phyloP scores from a whole-genome alignment of 2,888 invertebrate genomes.

The Stenoptilia bipunctidactyla region DNA sequence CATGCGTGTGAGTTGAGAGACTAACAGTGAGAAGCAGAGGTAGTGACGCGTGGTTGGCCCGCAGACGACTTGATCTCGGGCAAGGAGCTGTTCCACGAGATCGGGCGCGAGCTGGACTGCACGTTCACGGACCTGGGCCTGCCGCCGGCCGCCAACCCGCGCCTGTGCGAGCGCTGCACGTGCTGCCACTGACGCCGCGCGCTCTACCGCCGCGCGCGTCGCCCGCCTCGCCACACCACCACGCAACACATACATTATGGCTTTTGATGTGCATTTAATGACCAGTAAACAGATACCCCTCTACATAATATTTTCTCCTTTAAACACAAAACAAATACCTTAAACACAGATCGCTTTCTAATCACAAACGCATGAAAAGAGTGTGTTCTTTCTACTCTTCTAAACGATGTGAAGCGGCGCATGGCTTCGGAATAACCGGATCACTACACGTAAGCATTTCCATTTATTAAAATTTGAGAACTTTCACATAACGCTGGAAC shows the following conservation, averaged over 20 bases:
- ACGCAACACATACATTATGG: slow-evolving; percentile 3
- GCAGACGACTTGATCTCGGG: slow-evolving; percentile 86
- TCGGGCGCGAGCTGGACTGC: slow-evolving; percentile 92
- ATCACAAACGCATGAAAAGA: slow-evolving; percentile 21
- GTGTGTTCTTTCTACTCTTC: slow-evolving; percentile 6
- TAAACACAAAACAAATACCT: not conserved
- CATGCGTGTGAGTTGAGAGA: slow-evolving; percentile 30
- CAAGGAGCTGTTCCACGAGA: slow-evolving; percentile 92
- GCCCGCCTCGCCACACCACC: slow-evolving; percentile 11
- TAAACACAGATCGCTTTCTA: slow-evolving; percentile 11
- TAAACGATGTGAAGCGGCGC: slow-evolving; percentile 28
- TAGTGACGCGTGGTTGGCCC: slow-evolving; percentile 37
- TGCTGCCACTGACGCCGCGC: slow-evolving; percentile 60
- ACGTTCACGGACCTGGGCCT: slow-evolving; percentile 82
- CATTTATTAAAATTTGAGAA: slow-evolving; percentile 20
- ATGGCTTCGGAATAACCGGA: slow-evolving; percentile 66
- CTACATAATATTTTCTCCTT: slow-evolving; percentile 6
- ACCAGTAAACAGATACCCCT: slow-evolving; percentile 22
- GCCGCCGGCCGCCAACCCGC: slow-evolving; percentile 21
- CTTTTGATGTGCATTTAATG: slow-evolving; percentile 47
- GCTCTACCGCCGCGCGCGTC: no score
- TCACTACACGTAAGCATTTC: slow-evolving; percentile 45
- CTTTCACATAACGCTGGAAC: slow-evolving; percentile 25
- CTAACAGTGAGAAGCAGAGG: slow-evolving; percentile 15
- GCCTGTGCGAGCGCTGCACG: slow-evolving; percentile 50